A percentile compares a stretch with the other conserved stretches of the same genome.
Evolutionary conservation across 53 echinoderm and acorn worm species (phyloP).

Genomic region (Astropecten irregularis): DNA sequence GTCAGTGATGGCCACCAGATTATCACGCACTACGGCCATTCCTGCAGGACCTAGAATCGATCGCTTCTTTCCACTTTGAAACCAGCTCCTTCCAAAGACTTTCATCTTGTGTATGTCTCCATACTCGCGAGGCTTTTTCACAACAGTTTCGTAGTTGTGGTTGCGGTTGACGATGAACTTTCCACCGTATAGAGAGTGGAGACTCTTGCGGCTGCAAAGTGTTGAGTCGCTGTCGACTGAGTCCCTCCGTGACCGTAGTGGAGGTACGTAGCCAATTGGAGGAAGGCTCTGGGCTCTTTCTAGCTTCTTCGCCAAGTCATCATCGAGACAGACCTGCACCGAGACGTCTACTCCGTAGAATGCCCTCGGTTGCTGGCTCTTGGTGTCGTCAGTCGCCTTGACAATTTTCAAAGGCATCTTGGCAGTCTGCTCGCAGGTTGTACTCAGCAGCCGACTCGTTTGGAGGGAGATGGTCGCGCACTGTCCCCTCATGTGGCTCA

Average conservation of each 20-base stretch:
- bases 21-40: constrained; percentile 37
- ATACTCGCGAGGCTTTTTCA: constrained; percentile 12
- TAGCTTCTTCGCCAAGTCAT: constrained; percentile 2
- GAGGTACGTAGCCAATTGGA: constrained; percentile 46
- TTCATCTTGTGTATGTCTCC: constrained; percentile 52
- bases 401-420: constrained; percentile 48
- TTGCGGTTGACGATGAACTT: not conserved
- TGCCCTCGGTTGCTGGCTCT: not conserved
- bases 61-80: constrained; percentile 36
- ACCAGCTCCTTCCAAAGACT: constrained; percentile 58
- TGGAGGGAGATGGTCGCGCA: constrained; percentile 42
- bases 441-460: constrained; percentile 28
- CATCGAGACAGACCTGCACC: constrained; percentile 16
- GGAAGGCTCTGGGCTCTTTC: constrained; percentile 25
- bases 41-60: constrained; percentile 35
- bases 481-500: constrained; percentile 47
- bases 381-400: constrained; percentile 51
- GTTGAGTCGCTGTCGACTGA: constrained; percentile 37
- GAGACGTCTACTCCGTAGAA: constrained; percentile 59
- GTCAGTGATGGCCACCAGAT: constrained; percentile 42
- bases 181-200: not conserved
- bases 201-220: constrained; percentile 40
- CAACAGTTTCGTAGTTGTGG: not conserved
- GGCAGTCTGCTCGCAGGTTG: constrained; percentile 35
- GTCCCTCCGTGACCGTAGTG: constrained; percentile 28